Evolutionary conservation across 2,797 vertebrate species (phyloP).

Genomic region (Syngnathus acus): DNA sequence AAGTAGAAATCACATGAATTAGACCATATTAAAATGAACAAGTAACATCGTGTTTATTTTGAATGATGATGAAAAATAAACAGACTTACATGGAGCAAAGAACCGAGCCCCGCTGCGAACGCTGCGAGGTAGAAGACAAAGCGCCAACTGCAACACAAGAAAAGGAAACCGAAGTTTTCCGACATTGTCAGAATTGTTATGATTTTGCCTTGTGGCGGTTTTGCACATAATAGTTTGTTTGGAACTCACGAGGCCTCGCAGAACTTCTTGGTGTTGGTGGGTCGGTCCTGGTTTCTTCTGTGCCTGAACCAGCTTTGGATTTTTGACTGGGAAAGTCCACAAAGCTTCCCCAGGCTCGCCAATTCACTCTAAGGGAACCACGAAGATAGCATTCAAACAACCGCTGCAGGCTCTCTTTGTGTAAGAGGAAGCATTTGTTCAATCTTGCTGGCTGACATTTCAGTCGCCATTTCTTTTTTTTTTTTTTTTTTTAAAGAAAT

Average conservation of each 20-base stretch:
- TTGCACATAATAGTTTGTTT: not conserved
- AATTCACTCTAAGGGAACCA: constrained; percentile 54
- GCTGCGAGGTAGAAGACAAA: constrained; percentile 79
- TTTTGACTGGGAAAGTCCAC: constrained; percentile 70
- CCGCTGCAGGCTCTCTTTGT: not conserved
- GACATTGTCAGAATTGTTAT: not conserved
- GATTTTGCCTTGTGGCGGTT: not conserved
- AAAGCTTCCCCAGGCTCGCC: constrained; percentile 63
- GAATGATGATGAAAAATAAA: not conserved
- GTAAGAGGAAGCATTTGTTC: not conserved
- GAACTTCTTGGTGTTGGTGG: constrained; percentile 84
- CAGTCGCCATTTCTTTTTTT: not conserved
- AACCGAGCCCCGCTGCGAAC: constrained; percentile 70
- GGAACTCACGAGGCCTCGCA: constrained; percentile 79
- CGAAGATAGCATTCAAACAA: not conserved
- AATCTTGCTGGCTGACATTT: constrained; percentile 1
- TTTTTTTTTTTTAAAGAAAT: not conserved
- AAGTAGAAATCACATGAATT: not conserved
- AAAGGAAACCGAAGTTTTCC: not conserved
- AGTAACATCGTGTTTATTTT: not conserved
- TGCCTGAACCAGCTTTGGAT: constrained; percentile 82
- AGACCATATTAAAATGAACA: not conserved
- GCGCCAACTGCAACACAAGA: constrained; percentile 75
- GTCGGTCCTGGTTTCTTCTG: constrained; percentile 77
- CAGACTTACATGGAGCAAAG: constrained; percentile 82